Conservation (phyloP, 1,140 invertebrate genomes). For the Microvelia longipes region DNA sequence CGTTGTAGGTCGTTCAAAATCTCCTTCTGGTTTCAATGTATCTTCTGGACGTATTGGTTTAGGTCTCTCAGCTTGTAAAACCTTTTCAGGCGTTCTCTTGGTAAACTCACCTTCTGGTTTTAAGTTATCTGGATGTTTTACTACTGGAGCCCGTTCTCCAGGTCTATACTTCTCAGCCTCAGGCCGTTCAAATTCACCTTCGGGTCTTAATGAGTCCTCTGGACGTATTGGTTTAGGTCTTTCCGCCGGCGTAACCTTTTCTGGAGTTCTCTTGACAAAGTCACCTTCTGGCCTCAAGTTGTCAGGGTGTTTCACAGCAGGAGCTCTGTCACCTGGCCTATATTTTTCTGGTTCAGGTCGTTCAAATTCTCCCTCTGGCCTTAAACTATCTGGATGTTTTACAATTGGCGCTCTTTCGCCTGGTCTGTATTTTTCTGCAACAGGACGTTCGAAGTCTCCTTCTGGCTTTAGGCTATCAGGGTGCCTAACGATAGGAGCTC, state of each 20-base stretch:
- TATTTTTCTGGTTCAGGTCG: constrained; percentile 31
- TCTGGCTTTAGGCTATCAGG: constrained; percentile 36
- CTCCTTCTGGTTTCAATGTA: constrained; percentile 37
- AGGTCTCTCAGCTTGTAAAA: constrained; percentile 24
- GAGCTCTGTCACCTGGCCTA: constrained; percentile 26
- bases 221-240: constrained; percentile 31
- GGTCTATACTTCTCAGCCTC: constrained; percentile 22
- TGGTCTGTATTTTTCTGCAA: constrained; percentile 26
- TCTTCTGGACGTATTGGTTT: constrained; percentile 27
- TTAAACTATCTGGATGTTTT: constrained; percentile 33
- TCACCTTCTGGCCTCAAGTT: constrained; percentile 30
- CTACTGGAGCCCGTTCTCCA: constrained; percentile 22
- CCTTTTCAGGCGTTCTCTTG: constrained; percentile 21
- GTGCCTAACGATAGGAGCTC: constrained; percentile 32
- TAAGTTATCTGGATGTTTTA: constrained; percentile 31
- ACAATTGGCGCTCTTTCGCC: constrained; percentile 22
- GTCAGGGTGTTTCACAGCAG: constrained; percentile 26
- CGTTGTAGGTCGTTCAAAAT: constrained; percentile 31
- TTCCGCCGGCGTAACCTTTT: constrained; percentile 24
- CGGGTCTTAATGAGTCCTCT: constrained; percentile 30
- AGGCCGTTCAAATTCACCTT: constrained; percentile 36
- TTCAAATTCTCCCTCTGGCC: constrained; percentile 41
- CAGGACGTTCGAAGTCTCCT: constrained; percentile 29
- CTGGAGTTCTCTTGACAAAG: constrained; percentile 26
- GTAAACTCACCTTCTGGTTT: constrained; percentile 36